Evolutionary conservation across 1,140 invertebrate species (phyloP).

Genomic region (Branchinecta lynchi): DNA sequence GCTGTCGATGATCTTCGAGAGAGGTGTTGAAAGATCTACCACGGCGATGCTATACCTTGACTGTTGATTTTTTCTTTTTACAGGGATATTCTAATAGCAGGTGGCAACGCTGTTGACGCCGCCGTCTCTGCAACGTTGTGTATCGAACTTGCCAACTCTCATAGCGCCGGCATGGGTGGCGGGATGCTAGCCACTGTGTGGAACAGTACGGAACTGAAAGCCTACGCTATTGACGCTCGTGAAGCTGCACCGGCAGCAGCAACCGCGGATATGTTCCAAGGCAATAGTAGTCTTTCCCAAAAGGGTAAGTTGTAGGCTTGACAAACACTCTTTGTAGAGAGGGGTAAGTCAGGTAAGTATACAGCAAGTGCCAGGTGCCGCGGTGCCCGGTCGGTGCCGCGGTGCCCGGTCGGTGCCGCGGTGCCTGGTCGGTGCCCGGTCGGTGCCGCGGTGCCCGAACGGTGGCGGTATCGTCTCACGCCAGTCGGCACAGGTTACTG

Average conservation of each 20-base stretch:
- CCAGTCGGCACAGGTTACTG: too few species aligned
- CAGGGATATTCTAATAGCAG: constrained; percentile 52
- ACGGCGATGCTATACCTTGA: too few species aligned
- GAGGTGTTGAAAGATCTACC: too few species aligned
- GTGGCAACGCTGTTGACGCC: constrained; percentile 76
- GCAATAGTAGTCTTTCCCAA: constrained; percentile 35
- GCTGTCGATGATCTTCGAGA: too few species aligned
- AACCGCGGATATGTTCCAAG: constrained; percentile 48
- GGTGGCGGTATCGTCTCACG: too few species aligned
- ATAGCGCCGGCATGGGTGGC: constrained; percentile 76
- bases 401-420: too few species aligned
- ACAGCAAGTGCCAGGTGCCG: too few species aligned
- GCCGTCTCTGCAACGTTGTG: constrained; percentile 68
- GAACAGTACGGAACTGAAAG: constrained; percentile 26
- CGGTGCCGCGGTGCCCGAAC: too few species aligned
- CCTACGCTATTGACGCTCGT: constrained; percentile 48
- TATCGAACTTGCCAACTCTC: constrained; percentile 62
- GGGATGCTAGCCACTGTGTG: constrained; percentile 73
- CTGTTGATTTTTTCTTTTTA: constrained; percentile 21
- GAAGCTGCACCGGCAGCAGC: constrained; percentile 58
- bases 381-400: too few species aligned
- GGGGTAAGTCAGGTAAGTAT: too few species aligned
- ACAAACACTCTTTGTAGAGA: too few species aligned
- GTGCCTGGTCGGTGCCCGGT: too few species aligned
- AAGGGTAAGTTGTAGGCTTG: constrained; percentile 26